Evolutionary conservation across 2,888 invertebrate species (phyloP).

Genomic region (Nasonovia ribisnigri): DNA sequence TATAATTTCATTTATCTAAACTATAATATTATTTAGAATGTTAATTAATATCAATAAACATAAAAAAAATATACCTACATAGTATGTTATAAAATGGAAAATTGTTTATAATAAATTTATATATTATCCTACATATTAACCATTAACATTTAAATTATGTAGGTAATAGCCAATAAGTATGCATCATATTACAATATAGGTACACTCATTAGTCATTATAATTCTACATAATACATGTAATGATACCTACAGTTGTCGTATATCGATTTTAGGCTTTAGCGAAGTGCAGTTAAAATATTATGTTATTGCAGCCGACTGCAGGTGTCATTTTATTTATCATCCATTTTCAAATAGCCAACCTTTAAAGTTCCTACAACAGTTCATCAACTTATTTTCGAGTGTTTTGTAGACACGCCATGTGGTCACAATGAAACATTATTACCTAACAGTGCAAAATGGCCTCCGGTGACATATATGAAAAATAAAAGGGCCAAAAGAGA

Average conservation of each 20-base stretch:
- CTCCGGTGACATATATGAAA: constrained; percentile 28
- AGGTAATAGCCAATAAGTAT: too few species aligned
- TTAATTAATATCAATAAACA: too few species aligned
- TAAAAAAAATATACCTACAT: too few species aligned
- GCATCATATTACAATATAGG: too few species aligned
- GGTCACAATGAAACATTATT: constrained; percentile 45
- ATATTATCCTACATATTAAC: not conserved
- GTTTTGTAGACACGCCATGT: not conserved
- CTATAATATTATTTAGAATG: too few species aligned
- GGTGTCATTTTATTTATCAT: not conserved
- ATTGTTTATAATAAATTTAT: not conserved
- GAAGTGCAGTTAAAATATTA: too few species aligned
- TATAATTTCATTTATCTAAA: too few species aligned
- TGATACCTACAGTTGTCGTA: not conserved
- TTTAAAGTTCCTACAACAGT: not conserved
- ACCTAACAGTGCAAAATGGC: constrained; percentile 32
- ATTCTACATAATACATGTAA: not conserved
- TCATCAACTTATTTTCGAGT: not conserved
- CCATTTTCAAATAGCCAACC: not conserved
- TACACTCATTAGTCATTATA: not conserved
- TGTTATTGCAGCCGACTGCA: not conserved
- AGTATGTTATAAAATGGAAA: too few species aligned
- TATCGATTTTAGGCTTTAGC: not conserved
- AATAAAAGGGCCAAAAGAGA: constrained; percentile 41
- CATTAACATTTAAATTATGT: not conserved